Conservation (phyloP, 2,113 vertebrate genomes). For the Oreocharis arfaki region DNA sequence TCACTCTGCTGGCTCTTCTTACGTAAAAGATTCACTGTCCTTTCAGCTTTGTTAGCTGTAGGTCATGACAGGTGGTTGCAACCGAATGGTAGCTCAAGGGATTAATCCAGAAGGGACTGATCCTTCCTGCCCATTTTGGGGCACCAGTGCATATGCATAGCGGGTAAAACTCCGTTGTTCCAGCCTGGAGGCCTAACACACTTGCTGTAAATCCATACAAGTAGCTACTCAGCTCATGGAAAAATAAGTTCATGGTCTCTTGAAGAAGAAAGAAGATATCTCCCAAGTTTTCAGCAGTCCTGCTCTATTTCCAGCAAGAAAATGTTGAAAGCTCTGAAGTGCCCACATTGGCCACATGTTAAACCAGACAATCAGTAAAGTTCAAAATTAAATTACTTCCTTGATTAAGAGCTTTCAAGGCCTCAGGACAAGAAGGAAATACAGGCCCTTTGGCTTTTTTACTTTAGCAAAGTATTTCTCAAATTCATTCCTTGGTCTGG, state of each 20-base stretch:
- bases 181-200: not conserved
- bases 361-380: not conserved
- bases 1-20: not conserved
- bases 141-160: fast-evolving
- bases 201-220: not conserved
- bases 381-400: not conserved
- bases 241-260: not conserved
- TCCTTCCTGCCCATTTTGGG: not conserved
- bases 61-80: not conserved
- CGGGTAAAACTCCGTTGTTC: not conserved
- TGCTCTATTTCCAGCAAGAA: not conserved
- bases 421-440: not conserved
- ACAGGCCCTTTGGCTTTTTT: not conserved
- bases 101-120: not conserved
- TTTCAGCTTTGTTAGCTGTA: not conserved
- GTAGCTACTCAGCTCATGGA: not conserved
- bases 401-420: not conserved
- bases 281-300: not conserved
- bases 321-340: not conserved
- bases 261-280: not conserved
- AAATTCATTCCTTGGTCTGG: not conserved
- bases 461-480: not conserved
- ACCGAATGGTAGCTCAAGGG: not conserved
- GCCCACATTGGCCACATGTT: no score
- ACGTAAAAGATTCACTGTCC: not conserved